phyloP scores from a whole-genome alignment of 2,797 vertebrate genomes.

The Onychomys leucogaster region DNA sequence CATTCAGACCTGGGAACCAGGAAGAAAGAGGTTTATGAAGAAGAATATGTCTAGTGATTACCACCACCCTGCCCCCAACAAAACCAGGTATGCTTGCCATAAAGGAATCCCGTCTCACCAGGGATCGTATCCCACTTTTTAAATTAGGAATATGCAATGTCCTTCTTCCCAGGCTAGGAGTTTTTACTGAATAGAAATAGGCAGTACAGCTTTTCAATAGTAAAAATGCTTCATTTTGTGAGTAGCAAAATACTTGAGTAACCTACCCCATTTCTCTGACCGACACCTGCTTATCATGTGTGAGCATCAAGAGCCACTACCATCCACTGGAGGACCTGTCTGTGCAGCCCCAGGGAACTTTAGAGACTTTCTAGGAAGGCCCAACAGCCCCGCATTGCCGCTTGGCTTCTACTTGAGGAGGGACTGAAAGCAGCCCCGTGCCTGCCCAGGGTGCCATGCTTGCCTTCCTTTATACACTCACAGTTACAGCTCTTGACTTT shows the following conservation, averaged over 20 bases:
- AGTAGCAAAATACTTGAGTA: background rate
- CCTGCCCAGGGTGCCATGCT: background rate
- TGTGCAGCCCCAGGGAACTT: background rate
- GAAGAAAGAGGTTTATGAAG: slow-evolving; percentile 56
- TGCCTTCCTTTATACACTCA: background rate
- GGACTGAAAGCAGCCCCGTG: background rate
- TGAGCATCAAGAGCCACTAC: slow-evolving; percentile 24
- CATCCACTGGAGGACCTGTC: slow-evolving; percentile 2
- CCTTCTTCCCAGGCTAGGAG: slow-evolving; percentile 48
- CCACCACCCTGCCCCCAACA: background rate
- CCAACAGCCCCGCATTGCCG: background rate
- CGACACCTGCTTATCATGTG: slow-evolving; percentile 10
- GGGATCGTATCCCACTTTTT: slow-evolving; percentile 60
- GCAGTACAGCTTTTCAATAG: slow-evolving; percentile 43
- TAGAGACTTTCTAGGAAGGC: slow-evolving; percentile 58
- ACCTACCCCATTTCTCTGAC: slow-evolving; percentile 46
- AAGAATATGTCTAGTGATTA: slow-evolving; percentile 51
- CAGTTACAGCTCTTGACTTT: background rate
- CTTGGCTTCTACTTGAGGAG: slow-evolving; percentile 42
- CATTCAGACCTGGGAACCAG: background rate
- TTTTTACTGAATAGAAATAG: slow-evolving; percentile 53
- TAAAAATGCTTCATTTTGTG: slow-evolving; percentile 51
- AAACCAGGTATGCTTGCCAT: slow-evolving; percentile 59
- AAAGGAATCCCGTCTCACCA: slow-evolving; percentile 44
- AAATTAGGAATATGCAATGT: slow-evolving; percentile 67